Evolutionary conservation across 2,888 invertebrate genomes (phyloP).

Genomic region (Ceraclea dissimilis): DNA sequence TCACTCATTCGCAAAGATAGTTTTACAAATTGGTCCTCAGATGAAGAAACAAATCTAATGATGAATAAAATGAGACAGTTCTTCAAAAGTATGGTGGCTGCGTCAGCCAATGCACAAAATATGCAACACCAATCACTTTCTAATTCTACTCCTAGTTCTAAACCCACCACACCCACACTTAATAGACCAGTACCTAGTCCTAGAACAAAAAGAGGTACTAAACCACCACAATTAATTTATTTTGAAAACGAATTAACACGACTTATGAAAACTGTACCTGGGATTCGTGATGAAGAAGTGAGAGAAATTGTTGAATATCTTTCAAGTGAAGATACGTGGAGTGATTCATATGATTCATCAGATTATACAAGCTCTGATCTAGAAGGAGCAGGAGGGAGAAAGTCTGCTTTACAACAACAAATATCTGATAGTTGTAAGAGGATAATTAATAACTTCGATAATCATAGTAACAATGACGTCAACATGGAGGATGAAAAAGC

Average conservation of each 20-base stretch:
- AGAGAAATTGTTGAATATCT: conserved; percentile 87
- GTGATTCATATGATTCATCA: conserved; percentile 87
- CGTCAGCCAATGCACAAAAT: conserved; percentile 43
- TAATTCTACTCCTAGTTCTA: conserved; percentile 43
- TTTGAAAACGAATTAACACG: conserved; percentile 85
- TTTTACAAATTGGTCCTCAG: conserved; percentile 90
- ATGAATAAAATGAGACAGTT: conserved; percentile 92
- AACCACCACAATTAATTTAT: conserved; percentile 79
- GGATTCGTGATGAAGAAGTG: conserved; percentile 83
- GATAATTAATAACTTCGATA: conserved; percentile 80
- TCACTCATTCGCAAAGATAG: conserved; percentile 76
- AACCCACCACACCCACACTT: conserved; percentile 42
- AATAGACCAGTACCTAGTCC: conserved; percentile 50
- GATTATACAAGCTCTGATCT: conserved; percentile 86
- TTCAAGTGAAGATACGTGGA: conserved; percentile 90
- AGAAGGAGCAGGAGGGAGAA: conserved; percentile 58
- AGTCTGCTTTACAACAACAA: conserved; percentile 70
- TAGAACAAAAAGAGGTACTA: conserved; percentile 54
- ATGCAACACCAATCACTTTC: conserved; percentile 33
- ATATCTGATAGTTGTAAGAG: conserved; percentile 84
- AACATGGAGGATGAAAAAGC: conserved; percentile 49
- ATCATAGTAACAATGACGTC: conserved; percentile 56
- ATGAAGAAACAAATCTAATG: conserved; percentile 90
- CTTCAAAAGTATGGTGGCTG: conserved; percentile 84
- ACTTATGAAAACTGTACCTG: conserved; percentile 88